These are phyloP conservation scores for Gulo gulo DNA, from an alignment of 2,113 vertebrate species.

Conservation along the genomic window DNA sequence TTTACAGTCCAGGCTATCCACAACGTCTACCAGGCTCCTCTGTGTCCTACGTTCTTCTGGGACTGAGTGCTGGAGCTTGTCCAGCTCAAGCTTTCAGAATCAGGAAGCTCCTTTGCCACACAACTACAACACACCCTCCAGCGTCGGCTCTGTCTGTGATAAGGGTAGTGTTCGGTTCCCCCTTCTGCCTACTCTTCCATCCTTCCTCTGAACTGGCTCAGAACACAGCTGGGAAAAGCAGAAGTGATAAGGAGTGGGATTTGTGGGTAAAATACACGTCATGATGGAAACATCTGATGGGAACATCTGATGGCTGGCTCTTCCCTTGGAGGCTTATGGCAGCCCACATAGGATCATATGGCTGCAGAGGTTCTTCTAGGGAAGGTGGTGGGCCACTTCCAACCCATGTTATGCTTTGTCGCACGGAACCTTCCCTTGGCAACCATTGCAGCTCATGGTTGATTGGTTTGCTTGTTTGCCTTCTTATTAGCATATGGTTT, in stretches of 20 bases:
- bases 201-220: neutral
- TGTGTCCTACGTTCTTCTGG: too few relatives aligned
- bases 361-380: neutral
- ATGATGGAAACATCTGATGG: neutral
- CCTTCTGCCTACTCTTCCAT: neutral
- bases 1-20: neutral
- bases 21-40: neutral
- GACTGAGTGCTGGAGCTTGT: too few relatives aligned
- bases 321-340: neutral
- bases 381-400: neutral
- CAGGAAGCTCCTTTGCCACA: neutral
- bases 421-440: neutral
- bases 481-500: neutral
- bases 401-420: neutral
- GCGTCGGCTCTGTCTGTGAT: neutral
- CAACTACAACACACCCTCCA: neutral
- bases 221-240: neutral
- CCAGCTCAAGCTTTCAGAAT: neutral
- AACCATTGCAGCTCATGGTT: neutral
- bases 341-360: neutral
- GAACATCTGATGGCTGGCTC: neutral
- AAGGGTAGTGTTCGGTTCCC: rapidly evolving
- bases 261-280: neutral
- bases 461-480: neutral
- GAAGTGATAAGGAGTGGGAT: neutral